A percentile compares a stretch with the other conserved stretches of the same genome.
phyloP scores from a whole-genome alignment of 2,888 invertebrate genomes.

The Drosophila vallismaia region DNA sequence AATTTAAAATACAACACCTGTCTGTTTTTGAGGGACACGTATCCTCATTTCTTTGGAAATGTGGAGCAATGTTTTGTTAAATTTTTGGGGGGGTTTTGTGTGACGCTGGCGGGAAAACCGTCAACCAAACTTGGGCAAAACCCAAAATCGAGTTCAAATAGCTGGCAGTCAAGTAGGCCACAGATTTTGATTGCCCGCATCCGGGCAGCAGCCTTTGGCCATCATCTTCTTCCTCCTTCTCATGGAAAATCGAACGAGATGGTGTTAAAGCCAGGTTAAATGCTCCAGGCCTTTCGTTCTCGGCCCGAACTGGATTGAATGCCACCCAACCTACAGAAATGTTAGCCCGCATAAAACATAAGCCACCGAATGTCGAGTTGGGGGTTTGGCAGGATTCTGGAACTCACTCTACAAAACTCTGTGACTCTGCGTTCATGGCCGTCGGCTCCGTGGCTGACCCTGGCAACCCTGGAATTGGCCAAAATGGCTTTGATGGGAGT shows the following conservation, averaged over 20 bases:
- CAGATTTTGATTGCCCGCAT: slow-evolving; percentile 57
- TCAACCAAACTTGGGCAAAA: slow-evolving; percentile 34
- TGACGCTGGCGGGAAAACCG: slow-evolving; percentile 31
- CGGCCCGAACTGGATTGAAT: slow-evolving; percentile 4
- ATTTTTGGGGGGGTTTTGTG: background rate
- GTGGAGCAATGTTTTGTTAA: background rate
- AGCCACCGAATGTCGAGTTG: slow-evolving; percentile 46
- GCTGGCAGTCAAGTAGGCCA: slow-evolving; percentile 42
- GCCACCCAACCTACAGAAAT: slow-evolving; percentile 11
- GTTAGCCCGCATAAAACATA: slow-evolving; percentile 62
- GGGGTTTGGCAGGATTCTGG: slow-evolving; percentile 5
- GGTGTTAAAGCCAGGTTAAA: slow-evolving; percentile 54
- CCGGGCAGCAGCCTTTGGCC: slow-evolving; percentile 34
- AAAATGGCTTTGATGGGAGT: slow-evolving; percentile 38
- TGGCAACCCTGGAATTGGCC: slow-evolving; percentile 15
- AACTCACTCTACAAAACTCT: slow-evolving; percentile 1
- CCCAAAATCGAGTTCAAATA: slow-evolving; percentile 39
- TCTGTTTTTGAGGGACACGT: background rate
- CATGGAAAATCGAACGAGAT: slow-evolving; percentile 35
- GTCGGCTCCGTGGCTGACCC: slow-evolving; percentile 51
- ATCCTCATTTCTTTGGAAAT: background rate
- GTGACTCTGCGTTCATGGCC: slow-evolving; percentile 56
- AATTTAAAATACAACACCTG: slow-evolving; percentile 36
- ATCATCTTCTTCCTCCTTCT: slow-evolving; percentile 12
- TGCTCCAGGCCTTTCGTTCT: slow-evolving; percentile 34